Evolutionary conservation across 1,140 invertebrate species (phyloP), one percentile per base, ranked within the genome.

Genomic region (Aphelenchoides besseyi): DNA sequence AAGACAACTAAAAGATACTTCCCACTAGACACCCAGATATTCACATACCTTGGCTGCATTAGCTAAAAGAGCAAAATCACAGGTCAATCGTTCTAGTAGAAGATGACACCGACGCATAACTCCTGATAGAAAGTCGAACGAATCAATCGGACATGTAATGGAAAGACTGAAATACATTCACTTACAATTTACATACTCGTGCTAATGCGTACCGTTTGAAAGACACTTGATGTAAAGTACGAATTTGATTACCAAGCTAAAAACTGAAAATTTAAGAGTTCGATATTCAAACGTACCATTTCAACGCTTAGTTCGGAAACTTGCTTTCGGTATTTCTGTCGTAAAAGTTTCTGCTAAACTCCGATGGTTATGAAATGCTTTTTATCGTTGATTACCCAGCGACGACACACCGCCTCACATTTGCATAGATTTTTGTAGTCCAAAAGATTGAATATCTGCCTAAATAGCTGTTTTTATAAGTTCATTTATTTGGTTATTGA

Each of bases 261-360:
- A n/a, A n/a, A n/a, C n/a, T n/a, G n/a, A n/a, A n/a, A n/a, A n/a
- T n/a, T n/a, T 29, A 2, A 61, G n/a, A n/a, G 30, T 30, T 52
- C 28, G 2, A 30, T 61, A 28, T 69, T 8, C 33, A 48, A 64
- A 5, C 69, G 35, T 32, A 70, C 30, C 64, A 69, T 29, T 67
- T 70, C 69, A 2, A 70, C 37, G 26, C 32, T 30, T 5, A 70
- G 30, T 32, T 70, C 69, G 16, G 41, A 30, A 16, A 71, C 9
- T 35, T 70, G 63, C 5, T 33, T 26, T 3, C 33, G n/a, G n/a
- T 69, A 36, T 48, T 70, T 70, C 16, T 41, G 9, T 2, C 33
- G 29, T 16, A 70, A 41, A 3, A 70, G 16, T 3, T 32, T 32
- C 54, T 70, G 69, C 69, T n/a, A n/a, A n/a, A n/a, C n/a, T n/a